Conservation (phyloP, 2,113 vertebrate species). For the Chaetura pelagica region DNA sequence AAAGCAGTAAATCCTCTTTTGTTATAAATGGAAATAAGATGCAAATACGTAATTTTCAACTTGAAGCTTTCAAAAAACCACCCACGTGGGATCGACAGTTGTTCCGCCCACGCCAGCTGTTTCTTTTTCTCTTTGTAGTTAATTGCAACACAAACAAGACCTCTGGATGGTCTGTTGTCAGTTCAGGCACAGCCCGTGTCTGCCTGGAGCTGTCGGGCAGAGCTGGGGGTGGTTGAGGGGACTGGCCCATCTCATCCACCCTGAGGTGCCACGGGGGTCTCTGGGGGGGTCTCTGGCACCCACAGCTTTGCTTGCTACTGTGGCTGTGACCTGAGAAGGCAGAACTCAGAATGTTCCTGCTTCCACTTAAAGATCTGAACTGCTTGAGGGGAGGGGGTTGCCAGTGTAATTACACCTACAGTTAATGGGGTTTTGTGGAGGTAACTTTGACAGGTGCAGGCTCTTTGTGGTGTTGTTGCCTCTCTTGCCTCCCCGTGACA, state of each 20-base stretch:
- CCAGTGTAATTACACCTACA: accelerated
- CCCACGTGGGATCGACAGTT: accelerated
- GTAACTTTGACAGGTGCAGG: accelerated
- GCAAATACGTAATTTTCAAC: neutral
- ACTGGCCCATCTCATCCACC: no score
- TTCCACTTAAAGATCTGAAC: neutral
- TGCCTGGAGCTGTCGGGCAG: no score
- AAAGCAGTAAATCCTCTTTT: neutral
- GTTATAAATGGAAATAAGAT: neutral
- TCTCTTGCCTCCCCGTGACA: neutral
- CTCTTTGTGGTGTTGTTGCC: neutral
- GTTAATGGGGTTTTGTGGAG: accelerated
- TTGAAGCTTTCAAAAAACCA: neutral
- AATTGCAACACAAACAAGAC: accelerated
- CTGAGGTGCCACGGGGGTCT: accelerated
- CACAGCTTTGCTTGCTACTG: accelerated
- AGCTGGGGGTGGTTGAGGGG: no score
- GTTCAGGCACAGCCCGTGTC: no score
- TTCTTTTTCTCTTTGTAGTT: neutral
- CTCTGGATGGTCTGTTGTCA: accelerated
- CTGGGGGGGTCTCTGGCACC: no score
- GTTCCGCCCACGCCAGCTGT: accelerated
- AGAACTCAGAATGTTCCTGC: accelerated
- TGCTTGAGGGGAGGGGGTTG: accelerated
- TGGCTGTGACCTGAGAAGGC: accelerated